Evolutionary conservation across 2,113 vertebrate genomes (phyloP).

Genomic region (Phyllostomus discolor): DNA sequence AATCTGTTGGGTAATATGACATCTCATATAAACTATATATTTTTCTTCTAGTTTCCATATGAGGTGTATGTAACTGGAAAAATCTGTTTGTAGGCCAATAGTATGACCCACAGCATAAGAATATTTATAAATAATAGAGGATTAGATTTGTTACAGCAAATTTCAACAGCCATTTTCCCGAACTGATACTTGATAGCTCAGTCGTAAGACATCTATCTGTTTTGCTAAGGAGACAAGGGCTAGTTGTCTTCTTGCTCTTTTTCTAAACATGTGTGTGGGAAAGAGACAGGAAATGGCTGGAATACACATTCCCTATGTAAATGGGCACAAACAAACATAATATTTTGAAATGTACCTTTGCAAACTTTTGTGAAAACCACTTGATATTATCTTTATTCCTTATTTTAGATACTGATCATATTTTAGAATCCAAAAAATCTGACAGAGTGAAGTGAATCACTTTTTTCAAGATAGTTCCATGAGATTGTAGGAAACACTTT

Average conservation of each 20-base stretch:
- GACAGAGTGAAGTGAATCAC: neutral
- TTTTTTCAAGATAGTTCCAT: neutral
- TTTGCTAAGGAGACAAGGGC: neutral
- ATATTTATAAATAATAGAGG: constrained; percentile 42
- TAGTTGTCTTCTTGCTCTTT: neutral
- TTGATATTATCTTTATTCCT: neutral
- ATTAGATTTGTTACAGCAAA: constrained; percentile 3
- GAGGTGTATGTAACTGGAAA: constrained; percentile 43
- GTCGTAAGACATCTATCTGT: neutral
- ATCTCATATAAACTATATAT: neutral
- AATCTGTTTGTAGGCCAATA: constrained; percentile 48
- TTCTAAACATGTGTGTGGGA: neutral
- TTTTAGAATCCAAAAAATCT: neutral
- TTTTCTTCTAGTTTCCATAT: neutral
- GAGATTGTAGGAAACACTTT: neutral
- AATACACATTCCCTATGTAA: neutral
- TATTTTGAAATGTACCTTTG: neutral
- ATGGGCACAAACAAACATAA: neutral
- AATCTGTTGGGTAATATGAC: constrained; percentile 41
- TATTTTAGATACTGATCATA: neutral
- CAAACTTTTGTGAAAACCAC: neutral
- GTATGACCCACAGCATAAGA: neutral
- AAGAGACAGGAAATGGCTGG: neutral
- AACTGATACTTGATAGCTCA: neutral
- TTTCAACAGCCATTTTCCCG: neutral